phyloP scores from a whole-genome alignment of 2,113 vertebrate species.

The Centropristis striata region DNA sequence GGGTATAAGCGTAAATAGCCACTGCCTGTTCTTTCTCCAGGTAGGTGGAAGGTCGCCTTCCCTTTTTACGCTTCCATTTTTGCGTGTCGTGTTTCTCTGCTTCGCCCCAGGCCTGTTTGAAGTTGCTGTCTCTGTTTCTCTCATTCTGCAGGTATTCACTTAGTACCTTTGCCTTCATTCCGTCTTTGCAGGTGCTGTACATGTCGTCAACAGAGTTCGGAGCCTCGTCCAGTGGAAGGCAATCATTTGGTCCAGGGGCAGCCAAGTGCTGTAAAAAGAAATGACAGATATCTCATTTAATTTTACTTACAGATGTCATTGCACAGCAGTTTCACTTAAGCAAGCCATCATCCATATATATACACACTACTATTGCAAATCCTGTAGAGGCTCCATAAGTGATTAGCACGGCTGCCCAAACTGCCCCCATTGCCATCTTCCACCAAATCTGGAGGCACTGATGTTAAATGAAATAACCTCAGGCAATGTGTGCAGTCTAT shows the following conservation, averaged over 20 bases:
- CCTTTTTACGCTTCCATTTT: slow-evolving; percentile 20
- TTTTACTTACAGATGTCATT: background rate
- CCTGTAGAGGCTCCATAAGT: slow-evolving; percentile 1
- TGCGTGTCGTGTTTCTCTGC: slow-evolving; percentile 56
- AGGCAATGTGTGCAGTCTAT: too few relatives aligned
- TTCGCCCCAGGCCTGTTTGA: slow-evolving; percentile 37
- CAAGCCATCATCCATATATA: background rate
- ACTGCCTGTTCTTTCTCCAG: slow-evolving; percentile 48
- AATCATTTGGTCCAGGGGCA: background rate
- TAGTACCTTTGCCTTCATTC: slow-evolving; percentile 54
- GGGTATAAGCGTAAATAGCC: slow-evolving; percentile 58
- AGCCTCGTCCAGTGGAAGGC: slow-evolving; percentile 32
- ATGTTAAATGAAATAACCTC: too few relatives aligned
- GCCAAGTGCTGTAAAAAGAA: too few relatives aligned
- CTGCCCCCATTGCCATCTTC: background rate
- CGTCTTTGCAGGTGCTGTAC: slow-evolving; percentile 45
- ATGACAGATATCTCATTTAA: too few relatives aligned
- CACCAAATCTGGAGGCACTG: too few relatives aligned
- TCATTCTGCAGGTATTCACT: slow-evolving; percentile 46
- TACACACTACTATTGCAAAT: slow-evolving; percentile 39
- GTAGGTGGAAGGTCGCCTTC: background rate
- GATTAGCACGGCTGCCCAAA: slow-evolving; percentile 19
- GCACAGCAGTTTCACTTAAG: background rate
- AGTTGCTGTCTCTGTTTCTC: slow-evolving; percentile 27
- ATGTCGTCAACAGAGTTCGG: slow-evolving; percentile 52